phyloP scores from a whole-genome alignment of 2,888 invertebrate species.

The Petrolisthes cinctipes region DNA sequence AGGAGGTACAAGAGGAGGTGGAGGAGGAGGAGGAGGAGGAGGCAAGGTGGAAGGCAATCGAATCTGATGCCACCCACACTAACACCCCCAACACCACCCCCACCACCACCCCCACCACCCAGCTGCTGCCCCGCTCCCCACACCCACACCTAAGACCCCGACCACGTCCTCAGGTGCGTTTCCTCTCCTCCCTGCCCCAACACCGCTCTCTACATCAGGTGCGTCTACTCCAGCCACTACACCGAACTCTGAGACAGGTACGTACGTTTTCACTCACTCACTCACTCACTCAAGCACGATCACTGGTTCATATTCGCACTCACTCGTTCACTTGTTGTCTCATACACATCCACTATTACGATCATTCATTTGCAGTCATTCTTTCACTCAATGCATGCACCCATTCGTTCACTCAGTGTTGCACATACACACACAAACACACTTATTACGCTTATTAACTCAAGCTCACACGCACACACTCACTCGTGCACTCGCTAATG shows the following conservation, averaged over 20 bases:
- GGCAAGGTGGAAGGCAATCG: too few relatives aligned
- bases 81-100: neutral
- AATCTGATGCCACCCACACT: neutral
- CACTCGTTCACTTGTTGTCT: too few relatives aligned
- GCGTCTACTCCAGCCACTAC: conserved; percentile 31
- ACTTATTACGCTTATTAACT: too few relatives aligned
- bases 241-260: conserved; percentile 46
- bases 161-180: conserved; percentile 33
- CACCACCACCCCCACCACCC: neutral
- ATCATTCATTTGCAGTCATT: too few relatives aligned
- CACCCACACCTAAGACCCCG: neutral
- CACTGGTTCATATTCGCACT: too few relatives aligned
- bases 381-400: too few relatives aligned
- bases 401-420: too few relatives aligned
- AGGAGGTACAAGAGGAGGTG: neutral
- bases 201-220: conserved; percentile 37
- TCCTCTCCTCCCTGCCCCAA: conserved; percentile 22
- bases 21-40: neutral
- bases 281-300: too few relatives aligned
- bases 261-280: neutral
- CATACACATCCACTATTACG: too few relatives aligned
- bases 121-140: neutral
- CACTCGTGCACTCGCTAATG: neutral
- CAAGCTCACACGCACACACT: neutral
- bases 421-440: too few relatives aligned